Conservation (phyloP, 92 coral and sea anemone species). For the Phenganax stokvisi region DNA sequence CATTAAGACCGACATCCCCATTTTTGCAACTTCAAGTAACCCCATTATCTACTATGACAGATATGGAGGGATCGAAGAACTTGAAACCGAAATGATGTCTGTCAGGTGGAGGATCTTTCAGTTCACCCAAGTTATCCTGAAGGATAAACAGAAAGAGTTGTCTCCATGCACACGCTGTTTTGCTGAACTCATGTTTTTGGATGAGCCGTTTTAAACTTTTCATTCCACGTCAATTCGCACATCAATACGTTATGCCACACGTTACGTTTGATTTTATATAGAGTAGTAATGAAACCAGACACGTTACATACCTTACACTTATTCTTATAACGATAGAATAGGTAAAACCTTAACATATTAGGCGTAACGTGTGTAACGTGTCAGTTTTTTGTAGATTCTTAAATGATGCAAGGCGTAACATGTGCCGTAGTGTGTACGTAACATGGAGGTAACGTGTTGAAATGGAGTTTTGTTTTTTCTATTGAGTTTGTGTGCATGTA, state of each 20-base stretch:
- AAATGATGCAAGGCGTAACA: no score
- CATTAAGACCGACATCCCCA: slow-evolving; percentile 49
- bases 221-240: slow-evolving; percentile 26
- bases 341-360: neutral
- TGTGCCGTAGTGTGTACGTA: no score
- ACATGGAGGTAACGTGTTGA: no score
- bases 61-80: slow-evolving; percentile 4
- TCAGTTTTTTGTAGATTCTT: no score
- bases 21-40: slow-evolving; percentile 41
- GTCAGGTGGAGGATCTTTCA: slow-evolving; percentile 1
- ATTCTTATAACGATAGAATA: neutral
- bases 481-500: no score
- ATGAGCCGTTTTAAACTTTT: neutral
- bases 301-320: neutral
- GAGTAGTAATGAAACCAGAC: neutral
- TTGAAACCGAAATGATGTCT: slow-evolving; percentile 65
- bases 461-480: no score
- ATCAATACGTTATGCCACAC: neutral
- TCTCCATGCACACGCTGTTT: no score
- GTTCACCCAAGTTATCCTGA: no score
- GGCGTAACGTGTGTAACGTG: neutral
- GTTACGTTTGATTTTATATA: no score
- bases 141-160: no score
- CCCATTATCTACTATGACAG: slow-evolving; percentile 21
- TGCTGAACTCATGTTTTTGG: no score